Conservation (phyloP, 2,888 invertebrate genomes). For the Pyrgus malvae region DNA sequence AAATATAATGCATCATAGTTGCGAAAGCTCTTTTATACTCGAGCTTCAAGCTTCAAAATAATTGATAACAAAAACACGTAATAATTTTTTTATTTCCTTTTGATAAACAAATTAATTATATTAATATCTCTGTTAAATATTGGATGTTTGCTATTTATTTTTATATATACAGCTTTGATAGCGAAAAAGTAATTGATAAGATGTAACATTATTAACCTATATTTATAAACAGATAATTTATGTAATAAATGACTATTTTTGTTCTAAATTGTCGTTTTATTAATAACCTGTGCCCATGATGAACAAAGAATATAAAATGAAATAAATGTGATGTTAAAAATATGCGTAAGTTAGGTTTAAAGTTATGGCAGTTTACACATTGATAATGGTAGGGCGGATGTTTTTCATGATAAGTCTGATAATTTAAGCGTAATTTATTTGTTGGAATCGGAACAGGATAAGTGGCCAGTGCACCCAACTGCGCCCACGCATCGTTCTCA, state of each 20-base stretch:
- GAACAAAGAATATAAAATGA: too few species aligned
- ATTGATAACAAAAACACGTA: conserved; percentile 3
- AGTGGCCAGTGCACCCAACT: conserved; percentile 67
- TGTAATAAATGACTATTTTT: conserved; percentile 21
- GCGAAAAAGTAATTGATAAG: conserved; percentile 1
- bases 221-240: conserved; percentile 2
- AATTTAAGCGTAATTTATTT: conserved; percentile 39
- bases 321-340: conserved; percentile 14
- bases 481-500: conserved; percentile 40
- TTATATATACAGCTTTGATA: conserved; percentile 9
- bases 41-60: not conserved
- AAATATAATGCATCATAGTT: not conserved
- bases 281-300: too few species aligned
- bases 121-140: conserved; percentile 11
- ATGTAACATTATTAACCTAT: conserved; percentile 16
- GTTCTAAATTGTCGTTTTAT: conserved; percentile 3
- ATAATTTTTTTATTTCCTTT: not conserved
- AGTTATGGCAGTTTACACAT: not conserved
- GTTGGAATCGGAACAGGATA: conserved; percentile 63
- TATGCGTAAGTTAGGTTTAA: not conserved
- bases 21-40: not conserved
- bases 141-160: conserved; percentile 23
- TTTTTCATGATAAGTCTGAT: conserved; percentile 50
- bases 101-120: conserved; percentile 1
- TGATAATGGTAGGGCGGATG: conserved; percentile 60